A percentile compares a stretch with the other conserved stretches of the same genome.
These are phyloP conservation scores for Meles meles DNA, from an alignment of 2,113 vertebrate genomes.

Conservation along the genomic window DNA sequence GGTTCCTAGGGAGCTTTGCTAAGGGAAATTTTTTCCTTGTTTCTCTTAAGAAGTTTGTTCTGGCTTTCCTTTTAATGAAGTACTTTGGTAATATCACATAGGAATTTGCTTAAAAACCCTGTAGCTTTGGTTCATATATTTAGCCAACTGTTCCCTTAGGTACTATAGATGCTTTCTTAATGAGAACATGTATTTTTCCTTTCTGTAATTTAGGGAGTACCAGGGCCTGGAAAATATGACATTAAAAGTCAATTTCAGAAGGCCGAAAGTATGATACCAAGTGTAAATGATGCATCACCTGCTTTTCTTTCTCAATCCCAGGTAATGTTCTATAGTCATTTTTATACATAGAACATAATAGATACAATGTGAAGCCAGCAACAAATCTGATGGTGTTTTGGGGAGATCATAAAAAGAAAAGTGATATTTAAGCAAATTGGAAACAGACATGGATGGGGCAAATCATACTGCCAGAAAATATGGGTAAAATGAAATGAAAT, in stretches of 20 bases:
- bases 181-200: not conserved
- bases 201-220: slow-evolving; percentile 70
- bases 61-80: slow-evolving; percentile 47
- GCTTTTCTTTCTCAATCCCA: slow-evolving; percentile 77
- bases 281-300: slow-evolving; percentile 14
- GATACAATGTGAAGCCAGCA: not conserved
- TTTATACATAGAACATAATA: not conserved
- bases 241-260: slow-evolving; percentile 76
- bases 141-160: not conserved
- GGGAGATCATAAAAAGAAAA: slow-evolving; percentile 13
- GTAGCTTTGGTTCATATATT: slow-evolving; percentile 2
- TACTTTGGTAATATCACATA: not conserved
- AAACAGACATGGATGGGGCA: not conserved
- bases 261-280: not conserved
- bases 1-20: not conserved
- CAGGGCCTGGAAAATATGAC: slow-evolving; percentile 76
- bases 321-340: slow-evolving; percentile 50
- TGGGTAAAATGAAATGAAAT: slow-evolving; percentile 3
- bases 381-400: not conserved
- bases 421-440: not conserved
- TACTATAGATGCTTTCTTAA: not conserved
- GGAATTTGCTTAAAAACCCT: slow-evolving; percentile 26
- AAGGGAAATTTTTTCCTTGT: not conserved
- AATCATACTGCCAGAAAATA: not conserved
- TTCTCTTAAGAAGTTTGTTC: slow-evolving; percentile 4